These are phyloP conservation scores for Penaeus indicus DNA, from an alignment of 1,140 invertebrate species.

Conservation along the genomic window DNA sequence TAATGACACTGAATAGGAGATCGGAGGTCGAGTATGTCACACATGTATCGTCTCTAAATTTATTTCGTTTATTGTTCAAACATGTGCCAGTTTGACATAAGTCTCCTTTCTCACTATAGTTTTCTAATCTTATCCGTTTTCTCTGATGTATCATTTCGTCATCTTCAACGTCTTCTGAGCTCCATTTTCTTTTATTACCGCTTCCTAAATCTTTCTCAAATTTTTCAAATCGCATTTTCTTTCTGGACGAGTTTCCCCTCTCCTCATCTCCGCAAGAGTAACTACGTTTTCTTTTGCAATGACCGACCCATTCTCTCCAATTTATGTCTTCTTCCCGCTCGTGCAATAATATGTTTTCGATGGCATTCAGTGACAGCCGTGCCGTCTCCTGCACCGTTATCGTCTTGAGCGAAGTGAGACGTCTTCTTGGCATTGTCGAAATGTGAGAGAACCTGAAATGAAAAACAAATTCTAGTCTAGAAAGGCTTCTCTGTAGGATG, in stretches of 20 bases:
- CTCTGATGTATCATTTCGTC: background rate
- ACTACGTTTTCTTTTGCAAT: slow-evolving; percentile 49
- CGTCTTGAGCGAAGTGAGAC: slow-evolving; percentile 2
- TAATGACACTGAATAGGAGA: background rate
- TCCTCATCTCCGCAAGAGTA: slow-evolving; percentile 16
- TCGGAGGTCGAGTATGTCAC: background rate
- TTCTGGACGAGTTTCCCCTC: background rate
- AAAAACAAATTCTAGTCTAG: no score
- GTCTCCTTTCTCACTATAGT: background rate
- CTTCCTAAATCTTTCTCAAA: background rate
- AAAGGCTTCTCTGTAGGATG: no score
- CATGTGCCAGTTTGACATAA: background rate
- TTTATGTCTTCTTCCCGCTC: background rate
- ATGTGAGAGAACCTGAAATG: no score
- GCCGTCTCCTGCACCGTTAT: background rate
- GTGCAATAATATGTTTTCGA: slow-evolving; percentile 20
- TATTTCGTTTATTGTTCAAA: background rate
- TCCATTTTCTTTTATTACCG: background rate
- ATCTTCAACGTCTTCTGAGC: background rate
- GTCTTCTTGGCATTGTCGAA: background rate
- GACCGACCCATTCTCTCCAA: slow-evolving; percentile 4
- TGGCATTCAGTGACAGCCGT: slow-evolving; percentile 20
- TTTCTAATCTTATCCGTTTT: background rate
- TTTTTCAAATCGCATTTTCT: slow-evolving; percentile 5
- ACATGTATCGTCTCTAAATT: background rate